A percentile compares a stretch with the other conserved stretches of the same genome.
Evolutionary conservation across 2,797 vertebrate genomes (phyloP).

Genomic region (Megalops cyprinoides): DNA sequence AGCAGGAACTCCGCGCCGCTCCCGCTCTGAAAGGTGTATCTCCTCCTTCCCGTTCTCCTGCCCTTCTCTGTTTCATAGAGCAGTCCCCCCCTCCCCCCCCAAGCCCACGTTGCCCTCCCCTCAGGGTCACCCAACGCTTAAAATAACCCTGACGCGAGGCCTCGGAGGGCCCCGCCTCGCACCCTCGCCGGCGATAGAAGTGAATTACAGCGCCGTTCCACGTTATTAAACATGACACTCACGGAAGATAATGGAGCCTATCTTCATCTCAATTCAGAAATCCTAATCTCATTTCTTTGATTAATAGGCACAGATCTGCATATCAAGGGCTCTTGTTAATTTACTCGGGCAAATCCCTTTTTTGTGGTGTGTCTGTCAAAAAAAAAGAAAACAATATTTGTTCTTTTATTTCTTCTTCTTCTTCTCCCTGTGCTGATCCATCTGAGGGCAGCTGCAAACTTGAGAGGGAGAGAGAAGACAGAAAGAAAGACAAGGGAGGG

Average conservation of each 20-base stretch:
- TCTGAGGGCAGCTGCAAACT: conserved; percentile 69
- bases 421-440: conserved; percentile 30
- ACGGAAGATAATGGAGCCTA: conserved; percentile 82
- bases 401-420: conserved; percentile 33
- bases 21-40: background rate
- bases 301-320: conserved; percentile 82
- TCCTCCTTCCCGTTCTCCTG: background rate
- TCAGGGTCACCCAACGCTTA: conserved; percentile 49
- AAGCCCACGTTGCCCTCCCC: conserved; percentile 5
- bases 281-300: conserved; percentile 86
- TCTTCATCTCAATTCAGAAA: conserved; percentile 87
- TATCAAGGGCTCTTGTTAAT: conserved; percentile 82
- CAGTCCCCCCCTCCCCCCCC: background rate
- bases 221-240: conserved; percentile 86
- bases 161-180: conserved; percentile 44
- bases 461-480: conserved; percentile 89
- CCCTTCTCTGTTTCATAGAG: background rate
- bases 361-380: conserved; percentile 56
- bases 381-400: conserved; percentile 57
- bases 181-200: conserved; percentile 64
- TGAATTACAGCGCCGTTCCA: conserved; percentile 77
- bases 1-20: background rate
- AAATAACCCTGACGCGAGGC: conserved; percentile 40
- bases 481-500: conserved; percentile 71
- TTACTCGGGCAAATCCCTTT: conserved; percentile 72